Evolutionary conservation across 2,888 invertebrate genomes (phyloP).

Genomic region (Drosophila diplacantha): DNA sequence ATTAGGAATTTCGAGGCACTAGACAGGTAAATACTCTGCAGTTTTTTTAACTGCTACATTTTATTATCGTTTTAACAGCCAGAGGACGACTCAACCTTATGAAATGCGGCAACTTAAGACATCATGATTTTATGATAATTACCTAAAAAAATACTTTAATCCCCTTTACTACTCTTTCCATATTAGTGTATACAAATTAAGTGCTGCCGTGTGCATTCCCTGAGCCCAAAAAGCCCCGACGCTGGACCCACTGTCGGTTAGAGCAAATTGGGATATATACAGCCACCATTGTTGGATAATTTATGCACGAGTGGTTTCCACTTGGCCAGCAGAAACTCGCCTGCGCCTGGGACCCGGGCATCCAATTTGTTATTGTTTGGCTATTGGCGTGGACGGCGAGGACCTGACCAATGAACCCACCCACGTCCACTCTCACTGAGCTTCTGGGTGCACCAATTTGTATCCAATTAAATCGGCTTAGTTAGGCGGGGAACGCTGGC

Average conservation of each 20-base stretch:
- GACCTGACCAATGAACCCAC: slow-evolving; percentile 1
- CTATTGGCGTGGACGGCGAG: slow-evolving; percentile 20
- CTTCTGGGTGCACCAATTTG: slow-evolving; percentile 39
- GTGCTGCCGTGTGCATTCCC: background rate
- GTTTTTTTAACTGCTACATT: background rate
- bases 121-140: background rate
- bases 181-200: background rate
- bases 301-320: slow-evolving; percentile 39
- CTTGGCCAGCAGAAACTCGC: slow-evolving; percentile 32
- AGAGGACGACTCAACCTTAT: background rate
- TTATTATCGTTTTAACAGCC: background rate
- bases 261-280: slow-evolving; percentile 13
- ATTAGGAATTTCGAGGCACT: background rate
- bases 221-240: background rate
- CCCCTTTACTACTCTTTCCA: background rate
- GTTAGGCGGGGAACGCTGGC: slow-evolving; percentile 24
- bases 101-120: background rate
- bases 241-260: slow-evolving; percentile 6
- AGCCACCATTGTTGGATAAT: slow-evolving; percentile 28
- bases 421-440: background rate
- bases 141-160: background rate
- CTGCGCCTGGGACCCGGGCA: slow-evolving; percentile 17
- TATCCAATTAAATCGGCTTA: slow-evolving; percentile 55
- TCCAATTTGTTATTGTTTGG: slow-evolving; percentile 42
- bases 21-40: slow-evolving; percentile 8